Conservation (phyloP, 2,113 vertebrate genomes). For the Oryzias curvinotus region DNA sequence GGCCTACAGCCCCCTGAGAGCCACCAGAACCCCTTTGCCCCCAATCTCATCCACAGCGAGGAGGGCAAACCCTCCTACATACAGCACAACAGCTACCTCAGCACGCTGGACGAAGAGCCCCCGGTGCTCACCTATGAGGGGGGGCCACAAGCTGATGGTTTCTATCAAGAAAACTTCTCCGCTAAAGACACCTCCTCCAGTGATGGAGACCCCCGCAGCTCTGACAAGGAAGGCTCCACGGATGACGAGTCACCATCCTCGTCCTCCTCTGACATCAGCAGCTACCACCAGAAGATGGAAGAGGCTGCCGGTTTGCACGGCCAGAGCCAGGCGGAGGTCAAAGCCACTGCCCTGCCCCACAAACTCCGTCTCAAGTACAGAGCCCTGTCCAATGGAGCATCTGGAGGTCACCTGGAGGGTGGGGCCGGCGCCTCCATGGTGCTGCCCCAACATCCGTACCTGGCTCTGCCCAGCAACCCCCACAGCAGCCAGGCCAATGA, state of each 20-base stretch:
- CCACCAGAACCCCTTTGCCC: conserved; percentile 67
- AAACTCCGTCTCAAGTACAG: conserved; percentile 84
- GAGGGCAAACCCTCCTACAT: conserved; percentile 65
- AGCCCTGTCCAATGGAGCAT: conserved; percentile 66
- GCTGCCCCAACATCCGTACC: conserved; percentile 77
- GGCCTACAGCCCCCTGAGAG: conserved; percentile 43
- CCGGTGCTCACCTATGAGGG: conserved; percentile 76
- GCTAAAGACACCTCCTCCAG: conserved; percentile 77
- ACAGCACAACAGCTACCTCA: conserved; percentile 72
- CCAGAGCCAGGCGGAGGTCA: conserved; percentile 68
- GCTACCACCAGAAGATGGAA: conserved; percentile 58
- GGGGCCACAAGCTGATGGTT: conserved; percentile 54
- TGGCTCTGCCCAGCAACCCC: conserved; percentile 70
- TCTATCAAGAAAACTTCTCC: conserved; percentile 73
- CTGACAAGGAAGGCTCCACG: conserved; percentile 79
- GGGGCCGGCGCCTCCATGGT: conserved; percentile 30
- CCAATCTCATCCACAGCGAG: conserved; percentile 71
- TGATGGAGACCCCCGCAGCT: conserved; percentile 74
- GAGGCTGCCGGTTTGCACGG: conserved; percentile 10
- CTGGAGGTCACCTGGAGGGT: conserved; percentile 50
- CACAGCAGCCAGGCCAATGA: conserved; percentile 38
- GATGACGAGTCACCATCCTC: conserved; percentile 75
- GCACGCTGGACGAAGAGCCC: conserved; percentile 74
- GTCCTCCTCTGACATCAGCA: conserved; percentile 70
- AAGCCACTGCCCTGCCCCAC: conserved; percentile 80